Conservation (phyloP, 2,113 vertebrate genomes). For the Melanerpes aurifrons region DNA sequence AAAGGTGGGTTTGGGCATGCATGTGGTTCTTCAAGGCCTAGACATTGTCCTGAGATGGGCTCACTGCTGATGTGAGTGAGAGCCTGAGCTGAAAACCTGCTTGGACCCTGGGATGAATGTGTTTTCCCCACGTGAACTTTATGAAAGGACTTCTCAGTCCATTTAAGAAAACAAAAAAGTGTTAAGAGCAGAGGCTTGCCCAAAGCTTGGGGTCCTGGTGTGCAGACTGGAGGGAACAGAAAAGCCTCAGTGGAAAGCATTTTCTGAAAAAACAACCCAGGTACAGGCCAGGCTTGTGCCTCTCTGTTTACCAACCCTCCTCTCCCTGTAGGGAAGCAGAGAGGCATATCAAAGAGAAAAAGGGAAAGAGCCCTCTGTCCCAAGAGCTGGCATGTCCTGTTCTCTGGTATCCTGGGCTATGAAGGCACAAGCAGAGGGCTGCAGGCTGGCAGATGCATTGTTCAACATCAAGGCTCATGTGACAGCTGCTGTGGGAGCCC, state of each 20-base stretch:
- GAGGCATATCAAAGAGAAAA: neutral
- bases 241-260: slow-evolving; percentile 65
- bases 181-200: slow-evolving; percentile 63
- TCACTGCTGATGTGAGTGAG: neutral
- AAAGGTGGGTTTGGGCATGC: rapidly evolving
- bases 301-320: slow-evolving; percentile 21
- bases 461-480: neutral
- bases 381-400: neutral
- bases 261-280: slow-evolving; percentile 42
- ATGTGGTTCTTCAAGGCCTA: neutral
- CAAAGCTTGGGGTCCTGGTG: slow-evolving; percentile 34
- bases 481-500: neutral
- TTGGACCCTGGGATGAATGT: neutral
- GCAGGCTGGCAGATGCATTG: neutral
- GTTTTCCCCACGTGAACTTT: slow-evolving; percentile 46
- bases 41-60: neutral
- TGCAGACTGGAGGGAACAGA: slow-evolving; percentile 55
- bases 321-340: neutral
- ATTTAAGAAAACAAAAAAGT: slow-evolving; percentile 65
- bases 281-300: slow-evolving; percentile 55
- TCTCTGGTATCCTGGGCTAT: neutral
- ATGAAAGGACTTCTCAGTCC: slow-evolving; percentile 67
- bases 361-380: neutral
- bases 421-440: neutral
- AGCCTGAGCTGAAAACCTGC: neutral